Evolutionary conservation across 2,113 vertebrate species (phyloP).

Genomic region (Oryzias woworae): DNA sequence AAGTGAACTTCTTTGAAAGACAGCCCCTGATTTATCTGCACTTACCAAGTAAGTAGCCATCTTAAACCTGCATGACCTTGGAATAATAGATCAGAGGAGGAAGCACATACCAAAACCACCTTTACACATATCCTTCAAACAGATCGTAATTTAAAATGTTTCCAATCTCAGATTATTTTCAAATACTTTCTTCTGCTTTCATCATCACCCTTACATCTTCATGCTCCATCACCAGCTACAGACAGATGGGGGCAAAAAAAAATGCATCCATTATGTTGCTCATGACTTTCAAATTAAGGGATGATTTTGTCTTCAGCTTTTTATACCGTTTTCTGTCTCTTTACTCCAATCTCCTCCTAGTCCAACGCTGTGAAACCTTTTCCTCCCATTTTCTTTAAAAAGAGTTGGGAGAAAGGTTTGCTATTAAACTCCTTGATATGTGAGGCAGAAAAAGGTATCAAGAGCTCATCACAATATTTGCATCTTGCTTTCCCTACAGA

Average conservation of each 20-base stretch:
- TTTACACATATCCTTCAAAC: neutral
- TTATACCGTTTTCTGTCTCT: slow-evolving; percentile 39
- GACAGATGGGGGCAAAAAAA: slow-evolving; percentile 35
- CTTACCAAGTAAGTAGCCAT: slow-evolving; percentile 28
- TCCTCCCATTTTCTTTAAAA: slow-evolving; percentile 30
- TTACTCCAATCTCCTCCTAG: neutral
- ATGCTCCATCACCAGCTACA: slow-evolving; percentile 39
- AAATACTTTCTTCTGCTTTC: neutral
- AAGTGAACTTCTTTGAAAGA: slow-evolving; percentile 33
- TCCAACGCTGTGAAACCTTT: slow-evolving; percentile 8
- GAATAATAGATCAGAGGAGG: slow-evolving; percentile 23
- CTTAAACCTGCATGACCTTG: slow-evolving; percentile 26
- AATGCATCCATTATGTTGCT: slow-evolving; percentile 50
- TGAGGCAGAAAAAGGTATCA: slow-evolving; percentile 48
- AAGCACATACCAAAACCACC: neutral
- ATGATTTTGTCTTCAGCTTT: slow-evolving; percentile 51
- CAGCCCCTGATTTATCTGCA: slow-evolving; percentile 35
- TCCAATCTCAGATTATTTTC: too few relatives aligned
- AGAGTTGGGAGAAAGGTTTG: slow-evolving; percentile 47
- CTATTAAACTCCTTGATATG: slow-evolving; percentile 62
- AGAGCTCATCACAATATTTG: slow-evolving; percentile 61
- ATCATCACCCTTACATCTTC: neutral
- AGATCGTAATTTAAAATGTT: neutral
- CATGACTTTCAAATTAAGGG: slow-evolving; percentile 53
- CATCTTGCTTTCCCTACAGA: slow-evolving; percentile 52